phyloP scores from a whole-genome alignment of 2,113 vertebrate species.

The Spermophilus dauricus region DNA sequence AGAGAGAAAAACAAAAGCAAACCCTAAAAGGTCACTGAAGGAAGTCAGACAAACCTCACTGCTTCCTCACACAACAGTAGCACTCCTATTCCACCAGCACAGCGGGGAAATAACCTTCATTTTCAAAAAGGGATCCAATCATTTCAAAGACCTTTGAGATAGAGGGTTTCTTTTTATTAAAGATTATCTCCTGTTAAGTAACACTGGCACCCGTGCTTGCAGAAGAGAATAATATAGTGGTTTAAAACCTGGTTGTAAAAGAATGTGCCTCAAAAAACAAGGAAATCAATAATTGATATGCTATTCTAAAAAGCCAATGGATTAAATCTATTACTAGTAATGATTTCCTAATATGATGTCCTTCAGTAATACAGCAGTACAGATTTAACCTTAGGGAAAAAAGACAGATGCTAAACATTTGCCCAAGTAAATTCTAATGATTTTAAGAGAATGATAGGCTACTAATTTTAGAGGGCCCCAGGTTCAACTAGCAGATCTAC shows the following conservation, averaged over 20 bases:
- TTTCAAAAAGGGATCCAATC: constrained; percentile 61
- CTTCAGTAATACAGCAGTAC: constrained; percentile 20
- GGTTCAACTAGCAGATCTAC: not conserved
- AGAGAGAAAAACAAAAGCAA: not conserved
- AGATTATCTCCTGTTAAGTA: constrained; percentile 39
- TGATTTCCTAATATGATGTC: constrained; percentile 4
- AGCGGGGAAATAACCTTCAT: not conserved
- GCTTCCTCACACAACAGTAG: not conserved
- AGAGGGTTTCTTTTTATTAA: constrained; percentile 61
- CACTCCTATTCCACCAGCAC: not conserved
- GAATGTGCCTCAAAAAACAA: constrained; percentile 50
- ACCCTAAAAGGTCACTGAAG: constrained; percentile 42
- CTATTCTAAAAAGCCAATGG: not conserved
- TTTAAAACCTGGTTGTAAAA: constrained; percentile 59
- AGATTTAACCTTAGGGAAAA: constrained; percentile 10
- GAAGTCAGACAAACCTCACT: constrained; percentile 39
- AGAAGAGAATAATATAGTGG: not conserved
- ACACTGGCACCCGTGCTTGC: not conserved
- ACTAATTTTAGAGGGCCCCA: not conserved
- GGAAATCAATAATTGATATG: not conserved
- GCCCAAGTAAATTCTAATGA: constrained; percentile 39
- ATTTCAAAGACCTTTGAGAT: not conserved
- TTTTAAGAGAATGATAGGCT: not conserved
- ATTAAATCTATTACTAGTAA: not conserved
- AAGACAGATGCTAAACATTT: not conserved